Evolutionary conservation across 2,888 invertebrate genomes (phyloP), one percentile per base, ranked within the genome.

Genomic region (Caenorhabditis zanzibari): DNA sequence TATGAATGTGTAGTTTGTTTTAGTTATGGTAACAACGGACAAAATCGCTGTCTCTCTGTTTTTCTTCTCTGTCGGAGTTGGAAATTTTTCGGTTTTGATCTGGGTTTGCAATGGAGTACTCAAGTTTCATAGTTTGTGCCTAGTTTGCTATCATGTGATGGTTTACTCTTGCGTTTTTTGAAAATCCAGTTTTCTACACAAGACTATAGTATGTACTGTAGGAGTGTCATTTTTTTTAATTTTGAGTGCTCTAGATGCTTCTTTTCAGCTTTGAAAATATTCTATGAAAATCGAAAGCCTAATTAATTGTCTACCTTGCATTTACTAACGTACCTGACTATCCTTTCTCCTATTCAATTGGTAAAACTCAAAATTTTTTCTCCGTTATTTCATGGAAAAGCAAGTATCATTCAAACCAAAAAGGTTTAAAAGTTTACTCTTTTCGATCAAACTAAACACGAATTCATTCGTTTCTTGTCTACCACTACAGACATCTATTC

Each of bases 1-100:
- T 26, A 66, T 32, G 35, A 66, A 66, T 35, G 19, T 66, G 66
- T 66, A 66, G 66, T 66, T 66, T 66, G 66, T 66, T 49, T 66
- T 66, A 64, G 64, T 64, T 49, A 49, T 38, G 63, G 63, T 63
- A 44, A 63, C 41, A 44, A 63, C 22, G 63, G 24, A n/a, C 16
- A 38, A 28, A 28, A 28, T 6, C 10, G 19, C 7, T 52, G 52
- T 7, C 22, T 12, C 24, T 44, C 7, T 63, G 44, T 47, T 47
- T 64, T 64, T 64, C 47, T 47, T 28, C 3, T 47, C 47, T 9
- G 28, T 9, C 14, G 38, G 24, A 41, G 9, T 6, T 9, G 35
- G 59, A 19, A 59, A 35, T 63, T 63, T 64, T 49, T 64, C 14
- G 47, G 32, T 64, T 49, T 64, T 16, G 47, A 47, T 44, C 1